phyloP scores from a whole-genome alignment of 2,113 vertebrate species.

The Cyprinodon tularosa region DNA sequence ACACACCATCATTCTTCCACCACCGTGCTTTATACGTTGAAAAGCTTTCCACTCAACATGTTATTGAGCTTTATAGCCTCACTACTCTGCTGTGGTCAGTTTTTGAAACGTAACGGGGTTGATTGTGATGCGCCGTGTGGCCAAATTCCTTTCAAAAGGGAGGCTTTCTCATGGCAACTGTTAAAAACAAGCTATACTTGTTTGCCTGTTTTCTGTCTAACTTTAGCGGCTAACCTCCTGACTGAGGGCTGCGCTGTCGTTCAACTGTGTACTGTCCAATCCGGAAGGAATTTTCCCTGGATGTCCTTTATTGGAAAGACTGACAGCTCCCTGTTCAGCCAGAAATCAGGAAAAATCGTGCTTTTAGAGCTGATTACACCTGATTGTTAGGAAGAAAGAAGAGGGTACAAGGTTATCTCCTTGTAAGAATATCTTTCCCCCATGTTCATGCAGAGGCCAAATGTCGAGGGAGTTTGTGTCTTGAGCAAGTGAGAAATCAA shows the following conservation, averaged over 20 bases:
- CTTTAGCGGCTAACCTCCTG: neutral
- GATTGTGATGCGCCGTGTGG: neutral
- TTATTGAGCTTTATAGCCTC: neutral
- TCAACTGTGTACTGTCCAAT: neutral
- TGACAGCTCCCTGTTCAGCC: neutral
- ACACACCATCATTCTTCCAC: neutral
- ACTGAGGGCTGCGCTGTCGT: neutral
- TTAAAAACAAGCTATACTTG: neutral
- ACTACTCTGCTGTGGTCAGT: neutral
- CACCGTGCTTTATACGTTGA: neutral
- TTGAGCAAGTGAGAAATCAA: neutral
- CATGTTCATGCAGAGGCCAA: too few species aligned
- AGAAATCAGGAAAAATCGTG: neutral
- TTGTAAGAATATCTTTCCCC: too few species aligned
- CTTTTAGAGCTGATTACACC: too few species aligned
- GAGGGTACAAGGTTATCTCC: too few species aligned
- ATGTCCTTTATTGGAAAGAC: neutral
- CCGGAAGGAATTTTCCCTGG: neutral
- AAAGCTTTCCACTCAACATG: neutral
- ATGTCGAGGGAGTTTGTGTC: neutral
- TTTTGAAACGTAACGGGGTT: neutral
- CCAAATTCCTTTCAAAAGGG: neutral
- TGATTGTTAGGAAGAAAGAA: too few species aligned
- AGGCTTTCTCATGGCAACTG: neutral
- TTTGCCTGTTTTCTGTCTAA: neutral